These are phyloP conservation scores for Lonchura striata DNA, from an alignment of 2,113 vertebrate genomes.

Conservation along the genomic window DNA sequence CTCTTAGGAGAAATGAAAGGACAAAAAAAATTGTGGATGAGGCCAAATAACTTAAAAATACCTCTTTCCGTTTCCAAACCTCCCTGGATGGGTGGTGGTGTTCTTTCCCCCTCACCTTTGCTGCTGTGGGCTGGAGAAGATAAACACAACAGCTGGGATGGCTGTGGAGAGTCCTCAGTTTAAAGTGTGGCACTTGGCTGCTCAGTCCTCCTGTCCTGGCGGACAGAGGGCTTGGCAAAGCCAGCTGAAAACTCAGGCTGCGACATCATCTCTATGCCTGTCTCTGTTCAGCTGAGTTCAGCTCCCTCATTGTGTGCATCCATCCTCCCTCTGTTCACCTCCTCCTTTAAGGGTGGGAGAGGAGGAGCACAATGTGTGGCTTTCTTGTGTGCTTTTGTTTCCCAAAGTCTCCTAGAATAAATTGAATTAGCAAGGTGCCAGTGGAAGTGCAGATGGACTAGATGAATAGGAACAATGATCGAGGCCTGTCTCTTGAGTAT, in stretches of 20 bases:
- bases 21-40: not conserved
- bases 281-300: not conserved
- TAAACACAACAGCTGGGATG: not conserved
- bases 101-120: not conserved
- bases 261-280: fast-evolving
- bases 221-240: not conserved
- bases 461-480: not conserved
- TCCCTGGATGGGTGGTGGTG: not conserved
- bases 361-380: not conserved
- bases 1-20: not conserved
- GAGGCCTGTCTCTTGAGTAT: not conserved
- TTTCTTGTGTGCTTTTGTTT: not conserved
- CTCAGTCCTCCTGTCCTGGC: fast-evolving
- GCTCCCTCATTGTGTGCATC: fast-evolving
- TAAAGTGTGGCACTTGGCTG: not conserved
- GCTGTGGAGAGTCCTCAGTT: not conserved
- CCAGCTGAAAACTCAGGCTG: not conserved
- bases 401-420: not conserved
- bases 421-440: not conserved
- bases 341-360: not conserved
- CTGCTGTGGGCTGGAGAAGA: not conserved
- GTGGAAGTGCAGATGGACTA: not conserved
- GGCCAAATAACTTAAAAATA: not conserved
- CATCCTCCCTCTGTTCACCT: not conserved
- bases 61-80: not conserved